Conservation (phyloP, 2,888 invertebrate species). For the Lottia gigantea region DNA sequence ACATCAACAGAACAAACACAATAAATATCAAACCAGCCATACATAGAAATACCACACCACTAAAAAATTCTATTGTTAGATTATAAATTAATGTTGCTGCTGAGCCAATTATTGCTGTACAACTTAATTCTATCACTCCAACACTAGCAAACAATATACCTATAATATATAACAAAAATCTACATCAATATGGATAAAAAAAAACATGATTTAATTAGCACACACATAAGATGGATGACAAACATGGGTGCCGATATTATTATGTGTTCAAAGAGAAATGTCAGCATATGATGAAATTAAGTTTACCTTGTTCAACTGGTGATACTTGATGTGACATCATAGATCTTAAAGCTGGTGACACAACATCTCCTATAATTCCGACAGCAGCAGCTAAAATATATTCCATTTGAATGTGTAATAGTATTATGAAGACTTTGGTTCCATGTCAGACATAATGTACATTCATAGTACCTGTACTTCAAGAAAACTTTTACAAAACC, state of each 20-base stretch:
- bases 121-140: slow-evolving; percentile 35
- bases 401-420: too few species aligned
- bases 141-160: slow-evolving; percentile 40
- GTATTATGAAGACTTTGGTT: too few species aligned
- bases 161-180: slow-evolving; percentile 15
- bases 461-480: too few species aligned
- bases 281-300: neutral
- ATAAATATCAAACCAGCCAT: slow-evolving; percentile 29
- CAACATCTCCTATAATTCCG: slow-evolving; percentile 24
- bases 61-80: slow-evolving; percentile 28
- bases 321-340: slow-evolving; percentile 33
- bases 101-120: slow-evolving; percentile 27
- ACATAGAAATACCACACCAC: slow-evolving; percentile 34
- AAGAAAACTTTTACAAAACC: too few species aligned
- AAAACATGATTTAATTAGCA: too few species aligned
- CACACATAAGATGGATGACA: too few species aligned
- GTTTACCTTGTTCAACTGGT: slow-evolving; percentile 37
- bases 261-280: too few species aligned
- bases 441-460: too few species aligned
- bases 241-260: too few species aligned
- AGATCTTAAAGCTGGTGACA: slow-evolving; percentile 35
- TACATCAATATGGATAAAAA: too few species aligned
- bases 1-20: slow-evolving; percentile 32
- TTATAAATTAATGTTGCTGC: slow-evolving; percentile 30
- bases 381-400: slow-evolving; percentile 25